A percentile compares a stretch with the other conserved stretches of the same genome.
phyloP scores from a whole-genome alignment of 2,888 invertebrate genomes.

The Caenorhabditis becei region DNA sequence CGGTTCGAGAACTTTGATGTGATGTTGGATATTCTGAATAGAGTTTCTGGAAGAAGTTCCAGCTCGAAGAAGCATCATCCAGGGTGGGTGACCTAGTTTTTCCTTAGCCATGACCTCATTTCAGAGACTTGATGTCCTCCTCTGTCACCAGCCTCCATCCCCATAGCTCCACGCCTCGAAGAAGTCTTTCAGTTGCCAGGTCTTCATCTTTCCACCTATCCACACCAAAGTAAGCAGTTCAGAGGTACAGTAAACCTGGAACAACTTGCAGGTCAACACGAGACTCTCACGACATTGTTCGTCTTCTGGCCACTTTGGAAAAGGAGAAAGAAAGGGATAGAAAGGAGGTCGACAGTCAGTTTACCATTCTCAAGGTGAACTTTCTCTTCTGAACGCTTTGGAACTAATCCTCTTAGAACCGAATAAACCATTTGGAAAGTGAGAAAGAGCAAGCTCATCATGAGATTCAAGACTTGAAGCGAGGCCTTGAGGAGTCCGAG shows the following conservation, averaged over 20 bases:
- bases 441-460: conserved; percentile 41
- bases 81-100: conserved; percentile 11
- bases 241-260: neutral
- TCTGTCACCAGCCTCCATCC: conserved; percentile 45
- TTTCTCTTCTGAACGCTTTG: neutral
- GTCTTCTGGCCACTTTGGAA: conserved; percentile 65
- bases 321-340: conserved; percentile 67
- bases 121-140: conserved; percentile 51
- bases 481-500: conserved; percentile 38
- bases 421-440: conserved; percentile 57
- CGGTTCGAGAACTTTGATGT: conserved; percentile 65
- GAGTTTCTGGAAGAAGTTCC: conserved; percentile 39
- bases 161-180: conserved; percentile 31
- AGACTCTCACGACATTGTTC: conserved; percentile 67
- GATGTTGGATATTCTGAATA: conserved; percentile 66
- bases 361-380: conserved; percentile 65
- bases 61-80: conserved; percentile 18
- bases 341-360: conserved; percentile 68
- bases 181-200: conserved; percentile 46
- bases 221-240: conserved; percentile 44
- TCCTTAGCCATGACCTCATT: neutral
- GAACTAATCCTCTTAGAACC: conserved; percentile 28
- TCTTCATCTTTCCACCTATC: conserved; percentile 54
- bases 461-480: conserved; percentile 45
- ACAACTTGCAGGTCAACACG: conserved; percentile 50